These are phyloP conservation scores for Alosa sapidissima DNA, from an alignment of 2,797 vertebrate species.

Conservation along the genomic window DNA sequence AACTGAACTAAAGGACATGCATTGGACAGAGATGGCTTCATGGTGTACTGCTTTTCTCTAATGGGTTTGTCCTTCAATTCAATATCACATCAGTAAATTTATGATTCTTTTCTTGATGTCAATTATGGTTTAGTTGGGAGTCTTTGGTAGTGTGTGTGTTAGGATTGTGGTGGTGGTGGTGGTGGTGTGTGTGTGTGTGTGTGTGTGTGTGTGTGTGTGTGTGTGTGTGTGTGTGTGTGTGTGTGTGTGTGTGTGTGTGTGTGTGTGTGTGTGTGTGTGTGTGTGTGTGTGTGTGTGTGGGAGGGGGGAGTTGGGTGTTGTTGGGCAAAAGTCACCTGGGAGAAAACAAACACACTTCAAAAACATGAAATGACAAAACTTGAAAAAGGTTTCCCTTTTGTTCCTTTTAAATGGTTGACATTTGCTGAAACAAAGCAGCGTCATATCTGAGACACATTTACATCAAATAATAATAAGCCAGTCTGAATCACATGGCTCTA, in stretches of 20 bases:
- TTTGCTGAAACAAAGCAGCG: slow-evolving; percentile 18
- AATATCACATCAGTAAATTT: no score
- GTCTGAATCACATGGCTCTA: slow-evolving; percentile 1
- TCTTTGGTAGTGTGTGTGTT: neutral
- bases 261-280: neutral
- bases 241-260: neutral
- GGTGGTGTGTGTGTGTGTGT: no score
- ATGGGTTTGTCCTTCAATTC: neutral
- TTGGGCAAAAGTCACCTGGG: neutral
- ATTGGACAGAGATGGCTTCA: neutral
- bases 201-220: neutral
- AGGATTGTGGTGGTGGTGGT: neutral
- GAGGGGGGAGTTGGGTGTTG: neutral
- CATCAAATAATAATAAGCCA: neutral
- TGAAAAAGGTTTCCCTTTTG: neutral
- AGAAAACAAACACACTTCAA: neutral
- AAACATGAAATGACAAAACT: neutral
- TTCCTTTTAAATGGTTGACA: neutral
- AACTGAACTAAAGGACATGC: neutral
- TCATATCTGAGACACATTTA: neutral
- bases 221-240: no score
- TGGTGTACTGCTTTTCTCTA: neutral
- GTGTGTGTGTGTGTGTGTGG: no score
- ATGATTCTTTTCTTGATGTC: no score
- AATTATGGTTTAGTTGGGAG: neutral